Conservation (phyloP, 2,888 invertebrate species). For the Dolomedes plantarius region DNA sequence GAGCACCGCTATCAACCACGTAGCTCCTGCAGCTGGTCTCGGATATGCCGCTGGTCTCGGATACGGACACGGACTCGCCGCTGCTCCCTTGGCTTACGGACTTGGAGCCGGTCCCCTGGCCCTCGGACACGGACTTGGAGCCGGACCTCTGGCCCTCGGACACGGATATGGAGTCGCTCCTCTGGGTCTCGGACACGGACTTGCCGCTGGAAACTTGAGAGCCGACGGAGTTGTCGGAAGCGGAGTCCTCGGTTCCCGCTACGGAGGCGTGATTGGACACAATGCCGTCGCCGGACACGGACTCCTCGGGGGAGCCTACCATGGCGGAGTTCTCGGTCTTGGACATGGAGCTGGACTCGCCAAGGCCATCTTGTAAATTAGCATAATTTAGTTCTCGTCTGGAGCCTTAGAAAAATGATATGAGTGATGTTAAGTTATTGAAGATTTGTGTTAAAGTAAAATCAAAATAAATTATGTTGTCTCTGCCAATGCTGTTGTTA, state of each 20-base stretch:
- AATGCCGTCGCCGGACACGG: neutral
- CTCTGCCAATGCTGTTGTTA: too few species aligned
- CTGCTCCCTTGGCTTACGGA: neutral
- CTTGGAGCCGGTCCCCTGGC: neutral
- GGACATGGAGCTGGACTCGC: neutral
- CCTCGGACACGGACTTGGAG: neutral
- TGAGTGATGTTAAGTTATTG: too few species aligned
- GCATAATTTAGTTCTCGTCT: too few species aligned
- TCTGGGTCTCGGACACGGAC: constrained; percentile 13
- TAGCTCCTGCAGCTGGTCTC: neutral
- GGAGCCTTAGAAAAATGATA: too few species aligned
- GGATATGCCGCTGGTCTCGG: too few species aligned
- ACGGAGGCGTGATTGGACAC: neutral
- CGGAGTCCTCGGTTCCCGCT: neutral
- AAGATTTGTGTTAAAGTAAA: too few species aligned
- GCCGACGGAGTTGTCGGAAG: neutral
- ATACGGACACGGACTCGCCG: too few species aligned
- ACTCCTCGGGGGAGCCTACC: neutral
- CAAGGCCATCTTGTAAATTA: neutral
- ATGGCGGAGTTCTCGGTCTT: neutral
- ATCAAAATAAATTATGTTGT: too few species aligned
- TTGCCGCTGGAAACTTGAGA: constrained; percentile 13
- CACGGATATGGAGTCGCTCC: neutral
- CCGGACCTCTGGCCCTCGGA: neutral
- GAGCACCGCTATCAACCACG: constrained; percentile 50